Base-by-base conservation (phyloP, 2,113 vertebrate genomes). In the Corythornis cristatus region DNA sequence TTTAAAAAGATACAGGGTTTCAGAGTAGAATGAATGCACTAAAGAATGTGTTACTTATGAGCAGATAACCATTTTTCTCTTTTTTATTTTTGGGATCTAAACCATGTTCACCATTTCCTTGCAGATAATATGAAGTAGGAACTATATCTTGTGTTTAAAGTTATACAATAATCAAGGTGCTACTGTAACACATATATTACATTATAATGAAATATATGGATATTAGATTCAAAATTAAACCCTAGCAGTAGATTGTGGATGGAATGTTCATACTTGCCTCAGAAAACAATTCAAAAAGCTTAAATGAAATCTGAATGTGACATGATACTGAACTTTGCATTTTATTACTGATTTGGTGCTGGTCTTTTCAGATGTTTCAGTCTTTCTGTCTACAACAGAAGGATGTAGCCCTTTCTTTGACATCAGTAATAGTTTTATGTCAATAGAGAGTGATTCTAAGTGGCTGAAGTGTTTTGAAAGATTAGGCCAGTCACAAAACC, bases 131-230 rank as follows among this genome's bases (percentile, higher is more conserved):
- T 22, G 13, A 87, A 83, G 77, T 70, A 89, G 67, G 51, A 56
- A 53, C 74, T 88, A 12, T 61, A 25, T 77, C 56, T 88, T 84
- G 21, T 92, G 25, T 80, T 87, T 86, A n/a, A 93, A 86, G 64
- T 14, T 86, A 80, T 88, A 90, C 37, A 79, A 22, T 79, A 77
- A 77, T 90, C 85, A 86, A 88, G 95, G 94, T 94, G 93, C 85
- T 95, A 82, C 56, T 94, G 54, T 81, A 93, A 89, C 26, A 89
- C 29, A 40, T 70, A 56, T 8, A 42, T 54, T 56, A 82, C 92
- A 77, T 78, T 5, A 75, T 62, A 87, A 86, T 61, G 56, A 74
- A 33, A n/a, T 91, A 15, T 22, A 31, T 18, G 33, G 28, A 46
- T 82, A 48, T 51, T 86, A 67, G 79, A 83, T 70, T 77, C 53